Evolutionary conservation across 1,140 invertebrate genomes (phyloP), one percentile per base, ranked within the genome.

Genomic region (Procambarus virginalis): DNA sequence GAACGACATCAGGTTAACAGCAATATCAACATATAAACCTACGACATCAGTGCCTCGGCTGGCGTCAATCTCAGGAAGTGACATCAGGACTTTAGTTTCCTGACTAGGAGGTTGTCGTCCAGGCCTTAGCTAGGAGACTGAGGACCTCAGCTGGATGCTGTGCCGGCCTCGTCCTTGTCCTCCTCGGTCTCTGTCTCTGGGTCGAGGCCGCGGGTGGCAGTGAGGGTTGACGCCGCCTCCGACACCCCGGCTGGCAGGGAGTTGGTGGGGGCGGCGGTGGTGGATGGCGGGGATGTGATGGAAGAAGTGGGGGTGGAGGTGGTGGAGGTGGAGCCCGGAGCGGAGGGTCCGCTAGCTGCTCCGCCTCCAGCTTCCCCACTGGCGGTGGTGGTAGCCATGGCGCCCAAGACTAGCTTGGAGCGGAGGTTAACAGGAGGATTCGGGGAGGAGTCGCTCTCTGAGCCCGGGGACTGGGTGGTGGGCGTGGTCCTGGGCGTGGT

Each of bases 401-500:
- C 86, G n/a, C 84, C 78, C 51, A 92, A 64, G 51, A 91, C 86
- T 22, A 92, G 70, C 83, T 92, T 92, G 68, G 92, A 89, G 46
- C 92, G 92, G 14, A 92, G 90, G 86, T 91, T 92, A 92, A 86
- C 92, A 93, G 92, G 92, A 89, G 92, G 92, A 92, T 92, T 93
- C 92, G 91, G 92, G 92, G 90, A 93, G 92, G 90, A 93, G 87
- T 92, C 92, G 91, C 92, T 93, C 88, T 90, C 92, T 87, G 86
- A 92, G 73, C 92, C 90, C 68, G 86, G 90, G 51, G 92, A 92
- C 79, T 92, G 91, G 88, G 91, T 91, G 91, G 91, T 90, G 91
- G 90, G 90, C 68, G 87, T 91, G 81, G 88, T 84, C 77, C 86
- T 80, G 78, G 87, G 90, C 14, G 86, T 90, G 88, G 87, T 86